These are phyloP conservation scores for Menura novaehollandiae DNA, from an alignment of 2,113 vertebrate genomes.

Conservation along the genomic window DNA sequence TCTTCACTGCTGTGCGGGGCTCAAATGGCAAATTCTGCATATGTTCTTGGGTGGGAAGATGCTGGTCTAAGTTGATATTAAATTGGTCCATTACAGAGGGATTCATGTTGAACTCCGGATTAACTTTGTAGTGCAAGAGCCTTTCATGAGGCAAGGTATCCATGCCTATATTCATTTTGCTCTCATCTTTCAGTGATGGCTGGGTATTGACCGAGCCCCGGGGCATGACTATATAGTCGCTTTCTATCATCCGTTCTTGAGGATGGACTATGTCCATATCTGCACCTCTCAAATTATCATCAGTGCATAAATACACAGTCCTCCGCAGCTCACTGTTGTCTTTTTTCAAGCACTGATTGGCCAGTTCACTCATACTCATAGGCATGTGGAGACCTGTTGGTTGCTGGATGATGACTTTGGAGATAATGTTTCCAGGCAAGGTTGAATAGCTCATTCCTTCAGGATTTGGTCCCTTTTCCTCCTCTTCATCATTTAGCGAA, in stretches of 20 bases:
- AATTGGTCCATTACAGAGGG: conserved; percentile 93
- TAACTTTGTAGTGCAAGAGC: conserved; percentile 96
- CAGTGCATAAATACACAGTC: conserved; percentile 96
- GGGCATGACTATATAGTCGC: conserved; percentile 98
- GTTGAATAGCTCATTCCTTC: conserved; percentile 97
- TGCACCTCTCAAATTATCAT: conserved; percentile 88
- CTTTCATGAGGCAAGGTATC: conserved; percentile 93
- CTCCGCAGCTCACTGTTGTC: conserved; percentile 88
- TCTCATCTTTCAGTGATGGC: conserved; percentile 90
- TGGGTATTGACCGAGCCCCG: conserved; percentile 84
- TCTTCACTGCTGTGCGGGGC: conserved; percentile 96
- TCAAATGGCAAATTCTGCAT: conserved; percentile 95
- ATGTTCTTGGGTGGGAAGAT: conserved; percentile 89
- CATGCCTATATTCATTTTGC: conserved; percentile 93
- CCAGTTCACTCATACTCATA: conserved; percentile 88
- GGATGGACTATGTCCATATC: conserved; percentile 89
- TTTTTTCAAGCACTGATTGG: conserved; percentile 87
- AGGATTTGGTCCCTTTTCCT: conserved; percentile 85
- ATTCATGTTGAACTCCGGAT: conserved; percentile 90
- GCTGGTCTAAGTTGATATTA: conserved; percentile 89
- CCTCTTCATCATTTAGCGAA: conserved; percentile 95
- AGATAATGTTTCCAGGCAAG: conserved; percentile 96
- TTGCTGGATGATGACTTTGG: conserved; percentile 98
- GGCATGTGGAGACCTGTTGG: conserved; percentile 91
- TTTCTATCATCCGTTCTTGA: conserved; percentile 94